A percentile compares a stretch with the other conserved stretches of the same genome.
Conservation (phyloP, 2,113 vertebrate species). For the Poicephalus gulielmi region DNA sequence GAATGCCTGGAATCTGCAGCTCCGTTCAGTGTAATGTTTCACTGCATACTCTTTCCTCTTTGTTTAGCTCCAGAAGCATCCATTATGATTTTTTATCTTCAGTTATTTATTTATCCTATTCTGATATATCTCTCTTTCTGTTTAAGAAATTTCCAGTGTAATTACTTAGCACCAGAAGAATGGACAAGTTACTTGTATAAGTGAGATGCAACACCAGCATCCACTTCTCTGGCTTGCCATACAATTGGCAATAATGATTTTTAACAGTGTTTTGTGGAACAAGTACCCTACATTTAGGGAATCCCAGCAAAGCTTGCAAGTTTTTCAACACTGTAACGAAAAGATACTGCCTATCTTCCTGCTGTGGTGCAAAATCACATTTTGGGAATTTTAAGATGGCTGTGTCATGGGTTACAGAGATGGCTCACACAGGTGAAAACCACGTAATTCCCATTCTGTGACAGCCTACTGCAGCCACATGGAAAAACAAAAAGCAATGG, state of each 20-base stretch:
- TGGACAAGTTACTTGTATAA: neutral
- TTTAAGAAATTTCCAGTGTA: neutral
- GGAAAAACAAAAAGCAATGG: neutral
- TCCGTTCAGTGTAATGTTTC: slow-evolving; percentile 23
- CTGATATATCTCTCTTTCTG: neutral
- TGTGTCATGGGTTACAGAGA: neutral
- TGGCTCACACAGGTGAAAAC: neutral
- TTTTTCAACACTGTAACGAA: neutral
- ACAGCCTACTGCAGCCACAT: neutral
- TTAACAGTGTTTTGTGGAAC: neutral
- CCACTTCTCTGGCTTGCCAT: neutral
- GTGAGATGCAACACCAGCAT: neutral
- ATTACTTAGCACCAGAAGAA: neutral
- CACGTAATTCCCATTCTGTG: neutral
- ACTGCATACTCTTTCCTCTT: neutral
- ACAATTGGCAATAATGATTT: neutral
- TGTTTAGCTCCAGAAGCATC: neutral
- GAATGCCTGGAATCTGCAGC: slow-evolving; percentile 61
- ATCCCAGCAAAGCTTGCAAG: neutral
- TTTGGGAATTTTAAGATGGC: neutral
- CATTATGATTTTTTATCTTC: neutral
- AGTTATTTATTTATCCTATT: neutral
- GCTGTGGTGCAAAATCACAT: neutral
- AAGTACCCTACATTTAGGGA: neutral
- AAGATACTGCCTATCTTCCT: neutral